phyloP scores from a whole-genome alignment of 2,797 vertebrate genomes.

The Lacerta viridis region DNA sequence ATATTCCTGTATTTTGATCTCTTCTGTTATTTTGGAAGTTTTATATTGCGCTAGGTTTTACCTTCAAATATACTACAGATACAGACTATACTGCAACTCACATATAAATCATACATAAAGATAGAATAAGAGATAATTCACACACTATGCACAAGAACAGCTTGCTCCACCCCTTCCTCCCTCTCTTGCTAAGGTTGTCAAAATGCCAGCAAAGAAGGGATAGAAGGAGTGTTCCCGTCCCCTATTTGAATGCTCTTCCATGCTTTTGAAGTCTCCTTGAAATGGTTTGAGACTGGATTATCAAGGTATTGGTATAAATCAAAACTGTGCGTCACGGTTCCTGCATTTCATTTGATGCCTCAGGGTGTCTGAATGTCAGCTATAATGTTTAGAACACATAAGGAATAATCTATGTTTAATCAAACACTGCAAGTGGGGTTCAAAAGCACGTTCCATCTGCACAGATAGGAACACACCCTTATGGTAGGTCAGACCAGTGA shows the following conservation, averaged over 20 bases:
- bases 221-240: neutral
- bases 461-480: no score
- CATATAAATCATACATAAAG: no score
- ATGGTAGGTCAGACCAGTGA: no score
- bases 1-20: neutral
- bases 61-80: no score
- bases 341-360: neutral
- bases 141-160: neutral
- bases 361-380: neutral
- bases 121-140: no score
- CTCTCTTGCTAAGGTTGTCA: no score
- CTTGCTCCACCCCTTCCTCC: neutral
- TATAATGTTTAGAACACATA: neutral
- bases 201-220: neutral
- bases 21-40: neutral
- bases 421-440: neutral
- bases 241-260: neutral
- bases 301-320: neutral
- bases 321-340: neutral
- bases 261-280: neutral
- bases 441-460: fast-evolving
- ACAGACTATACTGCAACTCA: no score
- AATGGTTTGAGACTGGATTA: neutral
- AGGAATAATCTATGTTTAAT: neutral
- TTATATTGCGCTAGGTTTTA: neutral